These are phyloP conservation scores for Amphimedon queenslandica DNA, from an alignment of 37 sponge, comb jelly and placozoan genomes.

Conservation along the genomic window DNA sequence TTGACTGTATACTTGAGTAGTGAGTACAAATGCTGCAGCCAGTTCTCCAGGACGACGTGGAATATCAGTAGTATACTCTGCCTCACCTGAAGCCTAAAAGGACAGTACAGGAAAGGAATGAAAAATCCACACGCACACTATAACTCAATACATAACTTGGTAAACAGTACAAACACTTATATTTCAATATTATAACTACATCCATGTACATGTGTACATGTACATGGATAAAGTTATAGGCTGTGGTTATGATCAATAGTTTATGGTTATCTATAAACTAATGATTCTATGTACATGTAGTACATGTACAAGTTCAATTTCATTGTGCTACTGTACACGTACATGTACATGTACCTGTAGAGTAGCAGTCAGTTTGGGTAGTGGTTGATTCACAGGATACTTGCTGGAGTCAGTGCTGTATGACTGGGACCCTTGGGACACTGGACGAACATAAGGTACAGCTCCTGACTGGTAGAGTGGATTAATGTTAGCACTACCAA, in stretches of 20 bases:
- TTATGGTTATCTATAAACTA: too few species aligned
- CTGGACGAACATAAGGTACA: conserved; percentile 43
- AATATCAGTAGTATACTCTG: conserved; percentile 72
- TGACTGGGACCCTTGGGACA: conserved; percentile 52
- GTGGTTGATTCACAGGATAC: conserved; percentile 58
- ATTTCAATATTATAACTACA: too few species aligned
- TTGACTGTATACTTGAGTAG: conserved; percentile 42
- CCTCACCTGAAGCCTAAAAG: conserved; percentile 72
- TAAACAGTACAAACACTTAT: neutral
- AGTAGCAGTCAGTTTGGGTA: conserved; percentile 58
- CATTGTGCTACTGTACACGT: too few species aligned
- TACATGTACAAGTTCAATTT: too few species aligned
- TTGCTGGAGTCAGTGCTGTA: conserved; percentile 36
- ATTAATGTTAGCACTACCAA: conserved; percentile 16
- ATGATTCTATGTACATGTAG: too few species aligned
- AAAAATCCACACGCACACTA: too few species aligned
- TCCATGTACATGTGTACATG: too few species aligned
- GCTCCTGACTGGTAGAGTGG: conserved; percentile 50
- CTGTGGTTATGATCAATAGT: too few species aligned
- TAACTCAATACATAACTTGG: too few species aligned
- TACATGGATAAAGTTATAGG: too few species aligned
- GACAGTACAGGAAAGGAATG: too few species aligned
- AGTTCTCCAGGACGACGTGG: conserved; percentile 44
- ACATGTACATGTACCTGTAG: too few species aligned
- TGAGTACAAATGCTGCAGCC: conserved; percentile 72